Conservation (phyloP, 2,888 invertebrate species). For the Gymnoscelis rufifasciata region DNA sequence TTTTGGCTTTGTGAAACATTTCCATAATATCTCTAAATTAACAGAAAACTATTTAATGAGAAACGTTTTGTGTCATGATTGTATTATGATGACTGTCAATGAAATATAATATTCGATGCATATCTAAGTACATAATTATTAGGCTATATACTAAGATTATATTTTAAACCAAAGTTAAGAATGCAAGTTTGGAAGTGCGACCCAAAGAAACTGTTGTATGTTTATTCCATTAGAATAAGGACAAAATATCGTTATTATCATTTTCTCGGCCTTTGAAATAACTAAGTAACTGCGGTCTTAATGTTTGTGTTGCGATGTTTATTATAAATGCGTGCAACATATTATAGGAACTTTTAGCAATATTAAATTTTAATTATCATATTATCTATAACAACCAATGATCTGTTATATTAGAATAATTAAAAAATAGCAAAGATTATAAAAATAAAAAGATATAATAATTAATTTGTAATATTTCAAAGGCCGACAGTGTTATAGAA, state of each 20-base stretch:
- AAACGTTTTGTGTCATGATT: too few species aligned
- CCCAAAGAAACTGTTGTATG: constrained; percentile 44
- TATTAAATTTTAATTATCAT: neutral
- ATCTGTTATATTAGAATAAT: too few species aligned
- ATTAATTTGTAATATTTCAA: constrained; percentile 14
- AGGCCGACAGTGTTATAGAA: constrained; percentile 46
- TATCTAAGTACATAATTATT: constrained; percentile 13
- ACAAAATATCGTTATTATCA: constrained; percentile 30
- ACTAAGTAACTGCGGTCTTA: neutral
- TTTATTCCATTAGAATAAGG: constrained; percentile 32
- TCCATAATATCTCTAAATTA: too few species aligned
- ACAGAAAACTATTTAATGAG: too few species aligned
- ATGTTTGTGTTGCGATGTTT: neutral
- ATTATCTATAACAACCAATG: too few species aligned
- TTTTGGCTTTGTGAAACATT: too few species aligned
- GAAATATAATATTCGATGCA: constrained; percentile 2
- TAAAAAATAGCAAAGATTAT: too few species aligned
- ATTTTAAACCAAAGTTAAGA: constrained; percentile 35
- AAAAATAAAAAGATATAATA: too few species aligned
- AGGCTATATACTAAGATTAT: neutral
- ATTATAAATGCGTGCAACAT: neutral
- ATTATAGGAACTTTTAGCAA: too few species aligned
- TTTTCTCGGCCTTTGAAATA: constrained; percentile 2
- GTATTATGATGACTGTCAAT: too few species aligned
- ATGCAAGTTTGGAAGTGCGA: constrained; percentile 69